Evolutionary conservation across 2,888 invertebrate genomes (phyloP), one percentile per base, ranked within the genome.

Genomic region (Pyrochroa serraticornis): DNA sequence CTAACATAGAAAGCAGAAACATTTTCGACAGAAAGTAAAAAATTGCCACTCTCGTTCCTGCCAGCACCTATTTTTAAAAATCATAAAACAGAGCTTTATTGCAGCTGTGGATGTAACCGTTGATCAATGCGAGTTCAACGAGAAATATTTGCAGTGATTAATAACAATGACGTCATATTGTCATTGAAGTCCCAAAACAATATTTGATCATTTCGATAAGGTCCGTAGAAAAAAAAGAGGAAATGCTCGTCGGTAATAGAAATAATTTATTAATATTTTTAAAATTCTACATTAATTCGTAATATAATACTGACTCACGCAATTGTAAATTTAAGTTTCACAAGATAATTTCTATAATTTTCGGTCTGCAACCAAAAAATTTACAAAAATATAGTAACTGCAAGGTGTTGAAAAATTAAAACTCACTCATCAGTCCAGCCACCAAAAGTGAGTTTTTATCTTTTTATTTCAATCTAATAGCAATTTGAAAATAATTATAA

Each of bases 241-340:
- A 38, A 13, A 43, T 55, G 55, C 48, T 48, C 35, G 30, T 37
- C 33, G 48, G 14, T 55, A 55, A 31, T 37, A 13, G 7, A 44
- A 45, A 49, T 48, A 7, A 46, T 53, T 50, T 49, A 49, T 49
- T 39, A 33, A 48, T 41, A 22, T 36, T 22, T 31, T 45, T 22
- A 13, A 39, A 31, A 34, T 33, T 42, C 9, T 12, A 12, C 14
- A 22, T 46, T 45, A 31, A 45, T 10, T n/a, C 22, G 35, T 34
- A 49, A 35, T 50, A 34, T 43, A 50, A 50, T 43, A 50, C 43
- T 50, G 43, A 31, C 36, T 43, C 35, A 12, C 32, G 14, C 44
- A 41, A 13, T 9, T 44, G 33, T 8, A 33, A 48, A 48, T 22
- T 22, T 22, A 22, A 5, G 22, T 5, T 22, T n/a, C n/a, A n/a